Evolutionary conservation across 2,113 vertebrate genomes (phyloP), one percentile per base, ranked within the genome.

Genomic region (Regulus satrapa): DNA sequence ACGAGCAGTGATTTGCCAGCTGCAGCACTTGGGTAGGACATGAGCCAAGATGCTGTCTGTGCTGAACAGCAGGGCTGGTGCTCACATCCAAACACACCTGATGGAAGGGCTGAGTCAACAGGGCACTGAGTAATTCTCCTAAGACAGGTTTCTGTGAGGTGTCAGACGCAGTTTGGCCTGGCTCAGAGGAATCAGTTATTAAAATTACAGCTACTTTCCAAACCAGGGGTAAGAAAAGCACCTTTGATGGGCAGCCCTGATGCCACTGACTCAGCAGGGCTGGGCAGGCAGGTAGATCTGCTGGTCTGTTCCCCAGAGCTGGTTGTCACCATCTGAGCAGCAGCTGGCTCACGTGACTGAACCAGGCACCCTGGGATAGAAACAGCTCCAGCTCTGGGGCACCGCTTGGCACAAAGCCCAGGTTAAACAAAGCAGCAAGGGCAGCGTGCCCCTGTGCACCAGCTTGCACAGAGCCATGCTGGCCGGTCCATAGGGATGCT

Each of bases 161-260:
- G 52, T 62, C 38, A 36, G 52, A 43, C 12, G 45, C 2, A 3
- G 23, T 41, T 49, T 85, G 58, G n/a, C 23, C 64, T 32, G 81
- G 55, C 62, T 85, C 41, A 58, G 71, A 85, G 29, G 49, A 92
- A 61, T 69, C 18, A 6, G 31, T 68, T 45, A 38, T 9, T 76
- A 52, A 75, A 88, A 83, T 79, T 73, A 69, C 9, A 69, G 45
- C n/a, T 66, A 18, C 38, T 68, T 93, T 92, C 74, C 88, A 95
- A 80, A 28, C 9, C 31, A 31, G 16, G 0, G 1, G 15, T 58
- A 62, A 54, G 45, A 77, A 92, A 66, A 52, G 1, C 46, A 19
- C 43, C 6, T 81, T 63, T 4, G 0, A 7, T 0, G 0, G 51
- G 16, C 25, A 86, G 29, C 31, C 25, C 54, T 0, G 0, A 3